Base-by-base conservation (phyloP, 2,797 vertebrate genomes). In the Clarias pachynema region DNA sequence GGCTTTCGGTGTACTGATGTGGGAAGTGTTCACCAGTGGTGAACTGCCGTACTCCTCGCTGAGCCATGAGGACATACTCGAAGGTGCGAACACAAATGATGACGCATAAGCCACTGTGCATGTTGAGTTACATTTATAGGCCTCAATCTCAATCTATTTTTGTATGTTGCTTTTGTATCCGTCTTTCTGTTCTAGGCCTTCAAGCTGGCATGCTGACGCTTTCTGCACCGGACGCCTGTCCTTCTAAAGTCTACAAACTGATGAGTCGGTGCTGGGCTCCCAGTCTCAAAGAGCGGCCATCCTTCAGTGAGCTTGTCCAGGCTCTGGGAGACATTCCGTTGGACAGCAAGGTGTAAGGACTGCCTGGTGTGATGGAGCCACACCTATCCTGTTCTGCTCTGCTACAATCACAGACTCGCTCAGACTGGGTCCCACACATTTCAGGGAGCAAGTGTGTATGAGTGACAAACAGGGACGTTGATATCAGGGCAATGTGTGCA, bases 1-100 rank as follows among this genome's bases (percentile, higher is more conserved):
- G 98, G 97, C 97, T 72, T 99, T 98, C 0, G 98, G 97, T 0
- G 97, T 99, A 83, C 91, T 99, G 82, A 97, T 99, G 97, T 99
- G 97, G 98, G 98, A 99, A 75, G 96, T 99, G 86, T 99, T 99
- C 92, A 97, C 91, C 1, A 96, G 95, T 0, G 98, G 97, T 24
- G 97, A 99, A 89, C 94, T 98, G 96, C 98, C 98, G 0, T 95
- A 97, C 49, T 59, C 91, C 34, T 93, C 95, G 16, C 94, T 97
- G 89, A 93, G 91, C 0, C 97, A 99, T 1, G 97, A 98, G 0
- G 96, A 98, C 83, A 96, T 97, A 69, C 94, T 99, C 81, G 95
- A 97, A 95, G 97, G 98, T 99, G 91, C 60, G 93, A 87, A n/a
- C 40, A 77, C 69, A 18, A 59, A 80, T 44, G 29, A 57, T 60